These are phyloP conservation scores for Prionailurus viverrinus DNA, from an alignment of 2,113 vertebrate genomes.

Conservation along the genomic window DNA sequence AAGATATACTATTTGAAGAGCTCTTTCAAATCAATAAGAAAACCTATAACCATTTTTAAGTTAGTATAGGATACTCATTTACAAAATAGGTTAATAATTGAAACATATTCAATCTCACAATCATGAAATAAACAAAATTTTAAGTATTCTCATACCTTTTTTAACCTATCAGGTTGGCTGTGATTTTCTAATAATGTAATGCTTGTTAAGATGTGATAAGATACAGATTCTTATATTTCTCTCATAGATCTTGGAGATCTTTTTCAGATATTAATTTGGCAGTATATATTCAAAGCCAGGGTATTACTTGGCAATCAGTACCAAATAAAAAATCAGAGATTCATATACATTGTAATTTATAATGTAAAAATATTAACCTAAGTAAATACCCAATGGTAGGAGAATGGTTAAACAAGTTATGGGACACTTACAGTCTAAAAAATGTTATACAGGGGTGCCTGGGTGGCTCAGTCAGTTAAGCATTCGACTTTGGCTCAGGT, in stretches of 20 bases:
- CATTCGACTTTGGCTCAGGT: too few relatives aligned
- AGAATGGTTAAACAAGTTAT: not conserved
- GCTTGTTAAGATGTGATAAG: not conserved
- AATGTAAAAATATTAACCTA: not conserved
- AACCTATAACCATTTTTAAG: not conserved
- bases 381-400: not conserved
- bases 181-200: not conserved
- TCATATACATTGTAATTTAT: not conserved
- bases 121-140: conserved; percentile 10
- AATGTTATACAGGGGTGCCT: not conserved
- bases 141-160: conserved; percentile 10
- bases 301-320: not conserved
- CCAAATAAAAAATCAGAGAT: not conserved
- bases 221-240: not conserved
- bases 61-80: not conserved
- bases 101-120: not conserved
- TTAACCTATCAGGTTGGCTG: not conserved
- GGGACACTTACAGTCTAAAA: not conserved
- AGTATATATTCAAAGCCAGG: not conserved
- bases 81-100: not conserved
- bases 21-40: not conserved
- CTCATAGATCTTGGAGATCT: not conserved
- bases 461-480: too few relatives aligned
- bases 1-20: not conserved
- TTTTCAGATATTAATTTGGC: not conserved